Base-by-base conservation (phyloP, 2,888 invertebrate species). In the Caenorhabditis panamensis region DNA sequence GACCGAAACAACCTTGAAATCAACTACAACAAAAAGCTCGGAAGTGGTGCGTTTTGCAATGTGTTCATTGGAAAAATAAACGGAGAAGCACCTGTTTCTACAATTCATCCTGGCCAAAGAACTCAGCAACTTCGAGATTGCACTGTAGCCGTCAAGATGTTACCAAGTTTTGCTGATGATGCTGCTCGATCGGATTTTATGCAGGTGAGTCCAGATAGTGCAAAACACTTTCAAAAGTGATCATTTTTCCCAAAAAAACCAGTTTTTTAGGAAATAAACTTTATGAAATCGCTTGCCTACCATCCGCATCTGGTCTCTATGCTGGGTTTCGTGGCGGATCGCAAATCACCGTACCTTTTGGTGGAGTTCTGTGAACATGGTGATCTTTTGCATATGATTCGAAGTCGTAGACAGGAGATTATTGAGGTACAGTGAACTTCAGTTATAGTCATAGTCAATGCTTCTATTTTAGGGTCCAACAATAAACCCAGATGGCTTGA, bases 231-330 rank as follows among this genome's bases (percentile, higher is more conserved):
- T n/a, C n/a, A 11, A 41, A 62, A 44, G 22, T 26, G 47, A 36
- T 4, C n/a, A 20, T 18, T 31, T 4, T n/a, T 18, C 36, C n/a
- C n/a, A n/a, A n/a, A 22, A 6, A 13, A 37, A 28, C 6, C 22
- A 22, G 13, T 51, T 56, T 49, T 83, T 31, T 47, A 87, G 84
- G 89, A 89, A 73, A 89, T 89, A 51, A 88, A 87, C 71, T 89
- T 89, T 79, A 89, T 89, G 89, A 89, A 89, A 66, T 86, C 87
- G 0, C 78, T 89, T n/a, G 78, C 83, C 37, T 89, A 88, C 71
- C 89, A 89, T 64, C 87, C 86, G 0, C 88, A 89, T 79, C 69
- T 89, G 58, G 88, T 89, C 3, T 86, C 87, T 9, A 86, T 89
- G 88, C 73, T 89, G 26, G 89, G 88, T 13, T 89, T 82, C 59